A percentile compares a stretch with the other conserved stretches of the same genome.
Evolutionary conservation across 2,113 vertebrate genomes (phyloP).

Genomic region (Delphinapterus leucas): DNA sequence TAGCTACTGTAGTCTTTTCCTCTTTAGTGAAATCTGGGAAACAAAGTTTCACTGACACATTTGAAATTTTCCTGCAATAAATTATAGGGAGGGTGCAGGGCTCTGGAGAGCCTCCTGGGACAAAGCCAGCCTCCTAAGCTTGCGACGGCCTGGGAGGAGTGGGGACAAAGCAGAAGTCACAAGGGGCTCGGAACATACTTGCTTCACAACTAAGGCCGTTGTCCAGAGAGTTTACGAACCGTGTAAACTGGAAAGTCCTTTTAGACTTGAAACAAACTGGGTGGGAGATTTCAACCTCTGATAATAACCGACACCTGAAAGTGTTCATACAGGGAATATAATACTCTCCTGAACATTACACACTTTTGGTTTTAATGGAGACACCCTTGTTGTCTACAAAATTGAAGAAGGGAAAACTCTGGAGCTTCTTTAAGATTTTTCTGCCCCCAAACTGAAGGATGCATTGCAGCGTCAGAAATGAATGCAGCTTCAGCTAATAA

Average conservation of each 20-base stretch:
- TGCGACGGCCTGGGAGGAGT: rapidly evolving
- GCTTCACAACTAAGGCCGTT: not conserved
- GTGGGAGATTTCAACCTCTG: too few species aligned
- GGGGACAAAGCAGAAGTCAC: too few species aligned
- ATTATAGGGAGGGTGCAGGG: rapidly evolving
- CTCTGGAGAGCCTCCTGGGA: rapidly evolving
- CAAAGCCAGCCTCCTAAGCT: not conserved
- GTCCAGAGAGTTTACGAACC: not conserved
- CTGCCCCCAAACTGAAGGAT: not conserved
- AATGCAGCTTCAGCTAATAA: rapidly evolving
- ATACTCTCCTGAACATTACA: rapidly evolving
- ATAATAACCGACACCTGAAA: rapidly evolving
- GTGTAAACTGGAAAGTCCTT: not conserved
- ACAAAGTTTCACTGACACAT: not conserved
- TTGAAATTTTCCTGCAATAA: not conserved
- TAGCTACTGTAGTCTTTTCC: rapidly evolving
- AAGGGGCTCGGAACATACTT: rapidly evolving
- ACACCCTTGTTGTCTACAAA: not conserved
- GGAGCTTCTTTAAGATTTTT: not conserved
- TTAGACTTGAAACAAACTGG: too few species aligned
- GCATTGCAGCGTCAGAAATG: rapidly evolving
- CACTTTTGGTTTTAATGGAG: not conserved
- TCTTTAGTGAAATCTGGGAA: not conserved
- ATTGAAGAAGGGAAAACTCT: rapidly evolving
- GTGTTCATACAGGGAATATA: rapidly evolving